Conservation (phyloP, 2,797 vertebrate species). For the Harpagifer antarcticus region DNA sequence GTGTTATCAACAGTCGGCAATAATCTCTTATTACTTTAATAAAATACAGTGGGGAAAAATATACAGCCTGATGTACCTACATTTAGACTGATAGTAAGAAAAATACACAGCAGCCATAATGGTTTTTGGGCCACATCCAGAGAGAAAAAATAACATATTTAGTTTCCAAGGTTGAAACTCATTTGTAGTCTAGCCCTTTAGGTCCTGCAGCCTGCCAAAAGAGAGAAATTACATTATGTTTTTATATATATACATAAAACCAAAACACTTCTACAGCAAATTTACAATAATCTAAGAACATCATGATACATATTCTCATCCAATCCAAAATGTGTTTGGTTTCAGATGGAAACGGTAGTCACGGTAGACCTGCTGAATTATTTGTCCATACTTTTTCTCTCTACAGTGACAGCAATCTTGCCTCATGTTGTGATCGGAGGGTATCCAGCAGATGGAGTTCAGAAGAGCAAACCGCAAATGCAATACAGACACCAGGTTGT, state of each 20-base stretch:
- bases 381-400: not conserved
- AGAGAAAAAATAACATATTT: not conserved
- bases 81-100: conserved; percentile 3
- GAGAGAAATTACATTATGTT: not conserved
- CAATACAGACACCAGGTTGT: not conserved
- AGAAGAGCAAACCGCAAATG: conserved; percentile 11
- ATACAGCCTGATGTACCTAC: conserved; percentile 5
- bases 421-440: conserved; percentile 4
- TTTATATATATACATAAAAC: not conserved
- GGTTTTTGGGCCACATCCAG: conserved; percentile 14
- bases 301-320: not conserved
- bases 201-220: not conserved
- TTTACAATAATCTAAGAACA: not conserved
- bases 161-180: not conserved
- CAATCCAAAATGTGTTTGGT: not conserved
- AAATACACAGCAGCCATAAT: conserved; percentile 6
- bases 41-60: not conserved
- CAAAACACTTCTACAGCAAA: not conserved
- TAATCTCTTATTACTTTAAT: not conserved
- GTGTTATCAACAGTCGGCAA: not conserved
- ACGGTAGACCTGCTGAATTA: not conserved
- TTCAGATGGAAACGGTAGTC: not conserved
- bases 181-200: not conserved
- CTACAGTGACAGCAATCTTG: conserved; percentile 6
- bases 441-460: conserved; percentile 3